Evolutionary conservation across 2,113 vertebrate genomes (phyloP).

Genomic region (Speoplatyrhinus poulsoni): DNA sequence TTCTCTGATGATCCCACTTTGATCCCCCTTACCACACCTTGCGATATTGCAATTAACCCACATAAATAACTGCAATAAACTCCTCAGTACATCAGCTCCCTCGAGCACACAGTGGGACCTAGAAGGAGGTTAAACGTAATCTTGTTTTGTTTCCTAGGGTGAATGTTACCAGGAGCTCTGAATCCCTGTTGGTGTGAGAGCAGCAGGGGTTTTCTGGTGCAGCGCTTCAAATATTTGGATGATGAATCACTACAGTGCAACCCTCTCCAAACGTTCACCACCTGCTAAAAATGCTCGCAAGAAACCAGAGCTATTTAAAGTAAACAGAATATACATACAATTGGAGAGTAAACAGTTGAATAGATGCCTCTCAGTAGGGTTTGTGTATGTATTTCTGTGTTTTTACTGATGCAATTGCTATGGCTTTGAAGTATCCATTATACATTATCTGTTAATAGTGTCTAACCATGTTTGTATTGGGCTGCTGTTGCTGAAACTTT

Average conservation of each 20-base stretch:
- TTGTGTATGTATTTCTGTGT: too few species aligned
- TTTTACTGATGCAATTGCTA: too few species aligned
- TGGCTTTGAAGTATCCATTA: too few species aligned
- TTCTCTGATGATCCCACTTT: neutral
- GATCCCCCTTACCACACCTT: constrained; percentile 1
- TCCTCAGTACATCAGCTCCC: neutral
- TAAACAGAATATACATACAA: neutral
- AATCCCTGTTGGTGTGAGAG: constrained; percentile 15
- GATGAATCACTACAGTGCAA: constrained; percentile 1
- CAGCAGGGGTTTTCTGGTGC: constrained; percentile 14
- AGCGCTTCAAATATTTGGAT: constrained; percentile 38
- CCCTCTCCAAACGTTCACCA: neutral
- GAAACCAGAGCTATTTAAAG: neutral
- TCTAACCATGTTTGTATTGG: too few species aligned
- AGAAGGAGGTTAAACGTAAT: constrained; percentile 25
- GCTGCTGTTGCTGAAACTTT: too few species aligned
- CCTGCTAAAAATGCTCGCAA: neutral
- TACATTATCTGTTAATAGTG: too few species aligned
- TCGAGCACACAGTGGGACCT: constrained; percentile 9
- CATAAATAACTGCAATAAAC: neutral
- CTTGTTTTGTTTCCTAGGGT: constrained; percentile 9
- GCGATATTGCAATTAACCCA: constrained; percentile 13
- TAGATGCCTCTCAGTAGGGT: too few species aligned
- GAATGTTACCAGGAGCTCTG: constrained; percentile 10
- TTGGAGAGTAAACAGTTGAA: neutral